Evolutionary conservation across 2,113 vertebrate species (phyloP), one percentile per base, ranked within the genome.

Genomic region (Oreocharis arfaki): DNA sequence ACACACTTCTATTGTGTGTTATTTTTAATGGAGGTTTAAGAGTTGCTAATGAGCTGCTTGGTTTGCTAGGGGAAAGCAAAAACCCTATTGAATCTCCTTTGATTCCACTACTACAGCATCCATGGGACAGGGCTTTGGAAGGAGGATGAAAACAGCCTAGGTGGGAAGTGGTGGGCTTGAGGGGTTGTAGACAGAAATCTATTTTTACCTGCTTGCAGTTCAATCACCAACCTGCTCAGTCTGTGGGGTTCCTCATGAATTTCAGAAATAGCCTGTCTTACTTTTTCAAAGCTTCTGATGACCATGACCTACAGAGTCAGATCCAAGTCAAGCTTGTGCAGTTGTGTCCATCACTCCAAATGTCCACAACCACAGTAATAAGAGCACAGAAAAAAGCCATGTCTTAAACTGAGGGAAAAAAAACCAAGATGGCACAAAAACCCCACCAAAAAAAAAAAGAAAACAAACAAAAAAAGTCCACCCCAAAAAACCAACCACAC

Each of bases 401-500:
- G 4, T 49, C 42, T 76, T 74, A 47, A 63, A 24, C 2, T 2
- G 3, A 11, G 9, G 27, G 12, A 1, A 0, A 8, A 26, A 50
- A n/a, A 56, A 47, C 0, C 5, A 44, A 44, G 10, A 44, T 17
- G 11, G 23, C 7, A 27, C 20, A 80, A 18, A 28, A 33, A 27
- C 20, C 14, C 7, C 14, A 30, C 11, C 20, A 35, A 42, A 64
- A 52, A 47, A 47, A 10, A 21, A 75, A 28, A 73, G n/a, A n/a
- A n/a, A n/a, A n/a, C n/a, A n/a, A n/a, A n/a, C n/a, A n/a, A n/a
- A n/a, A n/a, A n/a, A n/a, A n/a, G n/a, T n/a, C n/a, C 44, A 13
- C 5, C 3, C 7, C n/a, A n/a, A 33, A 49, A 50, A 41, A 33
- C 10, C 11, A 9, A 3, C 21, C 15, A 52, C 16, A 46, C 9